Evolutionary conservation across 2,113 vertebrate genomes (phyloP).

Genomic region (Garra rufa): DNA sequence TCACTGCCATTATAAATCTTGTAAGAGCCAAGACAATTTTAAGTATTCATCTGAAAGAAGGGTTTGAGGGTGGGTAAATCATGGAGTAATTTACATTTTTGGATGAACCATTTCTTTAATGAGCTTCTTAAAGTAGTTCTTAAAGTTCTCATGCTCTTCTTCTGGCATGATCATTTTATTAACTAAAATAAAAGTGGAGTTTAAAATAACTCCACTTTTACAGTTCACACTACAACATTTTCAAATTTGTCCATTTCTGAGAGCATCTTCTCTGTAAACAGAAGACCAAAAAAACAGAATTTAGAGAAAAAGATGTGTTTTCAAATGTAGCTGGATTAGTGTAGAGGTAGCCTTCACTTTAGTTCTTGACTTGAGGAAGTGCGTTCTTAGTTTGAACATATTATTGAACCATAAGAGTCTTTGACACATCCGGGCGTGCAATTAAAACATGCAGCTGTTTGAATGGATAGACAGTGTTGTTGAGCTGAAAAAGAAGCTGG

Average conservation of each 20-base stretch:
- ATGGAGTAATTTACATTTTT: no score
- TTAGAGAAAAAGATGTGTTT: neutral
- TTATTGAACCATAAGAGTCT: neutral
- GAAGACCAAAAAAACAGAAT: neutral
- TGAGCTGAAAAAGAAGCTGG: slow-evolving; percentile 51
- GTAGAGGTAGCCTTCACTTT: slow-evolving; percentile 14
- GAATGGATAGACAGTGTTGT: slow-evolving; percentile 65
- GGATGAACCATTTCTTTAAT: no score
- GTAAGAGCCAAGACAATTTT: no score
- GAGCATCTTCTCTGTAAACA: neutral
- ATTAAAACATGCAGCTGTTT: slow-evolving; percentile 26
- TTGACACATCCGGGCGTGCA: neutral
- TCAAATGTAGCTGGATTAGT: neutral
- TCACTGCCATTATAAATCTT: no score
- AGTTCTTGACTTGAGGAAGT: neutral
- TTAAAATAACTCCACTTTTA: no score
- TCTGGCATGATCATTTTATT: neutral
- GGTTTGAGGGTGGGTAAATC: no score
- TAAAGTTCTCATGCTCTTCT: neutral
- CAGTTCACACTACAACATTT: no score
- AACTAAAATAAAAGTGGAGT: no score
- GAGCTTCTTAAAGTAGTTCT: neutral
- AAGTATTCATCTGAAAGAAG: no score
- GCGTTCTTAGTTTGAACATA: neutral
- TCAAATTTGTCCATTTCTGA: neutral